Evolutionary conservation across 2,797 vertebrate species (phyloP), one percentile per base, ranked within the genome.

Genomic region (Carapus acus): DNA sequence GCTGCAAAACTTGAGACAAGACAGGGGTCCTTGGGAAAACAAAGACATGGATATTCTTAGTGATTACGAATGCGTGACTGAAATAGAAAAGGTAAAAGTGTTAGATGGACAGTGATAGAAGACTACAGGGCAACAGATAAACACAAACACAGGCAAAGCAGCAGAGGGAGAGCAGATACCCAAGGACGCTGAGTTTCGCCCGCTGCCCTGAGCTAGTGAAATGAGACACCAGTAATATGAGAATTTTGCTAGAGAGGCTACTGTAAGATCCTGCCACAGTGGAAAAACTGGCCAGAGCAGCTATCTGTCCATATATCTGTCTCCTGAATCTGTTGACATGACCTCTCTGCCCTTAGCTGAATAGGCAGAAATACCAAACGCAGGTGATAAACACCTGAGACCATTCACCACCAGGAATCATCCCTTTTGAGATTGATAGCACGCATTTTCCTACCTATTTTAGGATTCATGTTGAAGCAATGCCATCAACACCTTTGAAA

Each of bases 191-290:
- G 56, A 69, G 78, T 86, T 83, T 83, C 63, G 38, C 73, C 55
- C 49, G 36, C 80, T 83, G 78, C 66, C 82, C 85, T 87, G 83
- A 88, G 80, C 70, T 57, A 58, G 74, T 85, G 86, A 87, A 89
- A 90, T 83, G 51, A 54, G 83, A 90, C 77, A 84, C 78, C 70
- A 40, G 86, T 85, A 85, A 89, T 70, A 62, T 65, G 83, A 83
- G 75, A 82, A 49, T 72, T 78, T 71, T 84, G 82, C 82, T 71
- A 69, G 73, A 69, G 74, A 71, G 77, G 79, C 78, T 69, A 60
- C 74, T 74, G 77, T 79, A 79, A 76, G 72, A 80, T 79, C 69
- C 76, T 83, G 81, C 78, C 78, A 76, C 72, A 16, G 41, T 83
- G 80, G 74, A 81, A 84, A 38, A 85, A 83, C 59, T 71, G 68